Base-by-base conservation (phyloP, 2,888 invertebrate species). In the Sycophila texana region DNA sequence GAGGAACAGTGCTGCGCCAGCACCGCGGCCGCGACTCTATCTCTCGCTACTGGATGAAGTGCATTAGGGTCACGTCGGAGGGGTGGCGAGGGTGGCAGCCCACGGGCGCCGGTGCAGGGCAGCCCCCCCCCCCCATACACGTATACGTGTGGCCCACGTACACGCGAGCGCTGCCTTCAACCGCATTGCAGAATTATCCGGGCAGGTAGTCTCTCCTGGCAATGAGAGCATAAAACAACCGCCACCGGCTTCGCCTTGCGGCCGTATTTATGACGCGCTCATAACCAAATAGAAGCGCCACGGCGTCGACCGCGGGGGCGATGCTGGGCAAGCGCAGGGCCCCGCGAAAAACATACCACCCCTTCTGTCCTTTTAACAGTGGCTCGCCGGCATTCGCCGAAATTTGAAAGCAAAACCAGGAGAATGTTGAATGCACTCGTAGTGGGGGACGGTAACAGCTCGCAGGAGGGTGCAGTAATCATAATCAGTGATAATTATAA, bases 141-240 rank as follows among this genome's bases (percentile, higher is more conserved):
- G 53, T 57, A n/a, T 61, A 47, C n/a, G 13, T 65, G 22, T 47
- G 18, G 18, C 2, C 65, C 18, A 12, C 49, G 20, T n/a, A n/a
- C n/a, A 26, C 1, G 13, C 16, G 13, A n/a, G 13, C 10, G n/a
- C n/a, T 12, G 30, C 80, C 83, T 86, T 85, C 84, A 86, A 88
- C 89, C 88, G 88, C 89, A 89, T 88, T 88, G 89, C 88, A 89
- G 88, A 88, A 89, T 88, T 89, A 88, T 87, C 87, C 87, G 85
- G 86, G 85, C 86, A 86, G 86, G 85, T 86, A 84, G n/a, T 58
- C 61, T 20, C 71, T 58, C 58, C 13, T 53, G 49, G 39, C 39
- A 67, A 70, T 39, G 85, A 84, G 84, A 88, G 86, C 86, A 88
- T 88, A 88, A 88, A 89, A 88, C 87, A 88, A 88, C 82, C 85